Conservation (phyloP, 2,113 vertebrate species). For the Melanostigma gelatinosum region DNA sequence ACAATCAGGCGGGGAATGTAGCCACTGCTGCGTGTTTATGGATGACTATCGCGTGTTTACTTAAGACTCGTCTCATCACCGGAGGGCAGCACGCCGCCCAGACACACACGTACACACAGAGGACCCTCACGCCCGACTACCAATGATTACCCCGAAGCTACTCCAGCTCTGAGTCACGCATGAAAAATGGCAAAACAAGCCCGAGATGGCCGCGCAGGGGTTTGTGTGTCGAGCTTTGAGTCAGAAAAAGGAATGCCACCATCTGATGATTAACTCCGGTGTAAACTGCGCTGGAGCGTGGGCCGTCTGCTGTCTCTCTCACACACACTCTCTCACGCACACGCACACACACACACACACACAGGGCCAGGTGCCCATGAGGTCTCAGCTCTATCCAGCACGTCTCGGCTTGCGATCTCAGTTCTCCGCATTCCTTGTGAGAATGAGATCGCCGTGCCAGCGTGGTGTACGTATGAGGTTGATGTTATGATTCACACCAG, state of each 20-base stretch:
- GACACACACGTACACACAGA: slow-evolving; percentile 23
- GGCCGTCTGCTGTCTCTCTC: slow-evolving; percentile 19
- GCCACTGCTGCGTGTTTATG: slow-evolving; percentile 62
- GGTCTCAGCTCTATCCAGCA: slow-evolving; percentile 66
- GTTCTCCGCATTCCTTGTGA: slow-evolving; percentile 73
- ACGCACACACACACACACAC: slow-evolving; percentile 36
- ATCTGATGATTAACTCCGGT: slow-evolving; percentile 73
- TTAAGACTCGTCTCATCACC: slow-evolving; percentile 59
- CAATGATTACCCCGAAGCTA: slow-evolving; percentile 40
- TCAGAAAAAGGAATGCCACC: slow-evolving; percentile 68
- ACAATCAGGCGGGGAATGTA: slow-evolving; percentile 77
- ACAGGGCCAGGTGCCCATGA: slow-evolving; percentile 66
- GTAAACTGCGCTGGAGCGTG: slow-evolving; percentile 45
- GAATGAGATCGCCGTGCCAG: slow-evolving; percentile 63
- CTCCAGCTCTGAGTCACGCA: slow-evolving; percentile 48
- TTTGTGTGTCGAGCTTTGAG: slow-evolving; percentile 42
- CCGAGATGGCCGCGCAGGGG: slow-evolving; percentile 26
- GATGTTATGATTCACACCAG: slow-evolving; percentile 39
- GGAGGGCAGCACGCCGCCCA: slow-evolving; percentile 35
- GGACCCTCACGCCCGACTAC: slow-evolving; percentile 20
- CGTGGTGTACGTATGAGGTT: slow-evolving; percentile 33
- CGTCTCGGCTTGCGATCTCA: slow-evolving; percentile 73
- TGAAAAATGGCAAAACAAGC: slow-evolving; percentile 50
- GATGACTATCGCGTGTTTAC: slow-evolving; percentile 78
- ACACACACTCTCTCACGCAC: slow-evolving; percentile 13